Evolutionary conservation across 2,797 vertebrate species (phyloP), one percentile per base, ranked within the genome.

Genomic region (Mareca strepera): DNA sequence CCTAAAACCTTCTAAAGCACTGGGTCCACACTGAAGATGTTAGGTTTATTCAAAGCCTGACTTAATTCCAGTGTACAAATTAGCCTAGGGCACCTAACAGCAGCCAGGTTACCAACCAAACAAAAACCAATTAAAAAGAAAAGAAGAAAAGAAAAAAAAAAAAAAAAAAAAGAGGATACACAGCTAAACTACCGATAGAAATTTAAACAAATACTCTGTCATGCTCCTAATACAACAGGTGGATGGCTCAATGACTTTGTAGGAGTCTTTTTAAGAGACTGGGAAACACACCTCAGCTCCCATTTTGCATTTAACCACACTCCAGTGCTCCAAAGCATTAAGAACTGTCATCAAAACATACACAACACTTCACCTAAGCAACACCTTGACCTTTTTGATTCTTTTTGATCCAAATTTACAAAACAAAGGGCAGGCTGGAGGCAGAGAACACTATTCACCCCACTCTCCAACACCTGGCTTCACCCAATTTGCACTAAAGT

Each of bases 271-370:
- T 50, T 5, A 74, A 56, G 17, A 75, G 62, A 67, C 16, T 12
- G 8, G 82, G 48, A 80, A 58, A 67, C 6, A 3, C 1, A 2
- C 52, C 4, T 4, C 1, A 2, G 17, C n/a, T 73, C 12, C 13
- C 11, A 9, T 69, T 88, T 35, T 48, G 31, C 13, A 81, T 41
- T 53, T 66, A 77, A 66, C 21, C 12, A 69, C 35, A 52, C 43
- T 79, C 53, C 44, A n/a, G 18, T 56, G 18, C 25, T 73, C 35
- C 53, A 69, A 82, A 72, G 17, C 46, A 73, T 26, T 56, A 67
- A 72, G n/a, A 90, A 72, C 1, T 62, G 33, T 9, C 76, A 68
- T n/a, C 29, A 59, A 88, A 91, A 81, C 13, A 90, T 5, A 69
- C 2, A 43, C 3, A 86, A 8, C 50, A 44, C 58, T 60, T 87